Evolutionary conservation across 1,140 invertebrate genomes (phyloP).

Genomic region (Nilaparvata lugens): DNA sequence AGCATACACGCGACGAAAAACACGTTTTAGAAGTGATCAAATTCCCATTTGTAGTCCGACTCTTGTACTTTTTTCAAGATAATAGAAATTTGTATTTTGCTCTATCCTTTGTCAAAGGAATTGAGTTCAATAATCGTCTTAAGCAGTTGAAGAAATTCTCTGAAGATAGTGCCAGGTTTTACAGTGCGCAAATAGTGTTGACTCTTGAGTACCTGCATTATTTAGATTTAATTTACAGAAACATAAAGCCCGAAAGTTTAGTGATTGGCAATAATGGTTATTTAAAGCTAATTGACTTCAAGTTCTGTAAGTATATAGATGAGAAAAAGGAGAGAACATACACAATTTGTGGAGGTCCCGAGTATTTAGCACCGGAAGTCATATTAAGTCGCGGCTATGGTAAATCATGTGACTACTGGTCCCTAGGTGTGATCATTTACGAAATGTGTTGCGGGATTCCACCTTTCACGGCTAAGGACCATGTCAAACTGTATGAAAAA

Average conservation of each 20-base stretch:
- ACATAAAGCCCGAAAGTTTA: constrained; percentile 95
- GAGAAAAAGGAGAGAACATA: constrained; percentile 49
- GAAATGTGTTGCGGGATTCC: constrained; percentile 76
- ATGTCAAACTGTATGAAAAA: constrained; percentile 84
- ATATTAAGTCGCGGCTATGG: constrained; percentile 93
- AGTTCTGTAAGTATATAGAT: constrained; percentile 18
- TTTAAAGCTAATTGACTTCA: constrained; percentile 19
- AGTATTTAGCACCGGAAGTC: constrained; percentile 90
- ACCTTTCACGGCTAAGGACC: constrained; percentile 74
- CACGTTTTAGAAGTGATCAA: too few relatives aligned
- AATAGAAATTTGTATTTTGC: too few relatives aligned
- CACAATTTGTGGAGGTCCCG: constrained; percentile 92
- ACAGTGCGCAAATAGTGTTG: constrained; percentile 83
- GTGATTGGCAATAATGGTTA: constrained; percentile 78
- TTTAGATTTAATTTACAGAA: constrained; percentile 81
- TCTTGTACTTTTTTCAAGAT: too few relatives aligned
- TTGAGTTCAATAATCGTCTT: too few relatives aligned
- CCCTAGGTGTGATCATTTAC: constrained; percentile 77
- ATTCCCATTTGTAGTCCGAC: too few relatives aligned
- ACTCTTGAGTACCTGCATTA: constrained; percentile 90
- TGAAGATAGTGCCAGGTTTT: too few relatives aligned
- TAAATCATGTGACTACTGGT: constrained; percentile 95
- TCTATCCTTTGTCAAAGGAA: too few relatives aligned
- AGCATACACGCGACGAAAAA: too few relatives aligned
- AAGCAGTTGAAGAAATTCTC: too few relatives aligned